phyloP scores from a whole-genome alignment of 2,888 invertebrate species.

The Gryllus longicercus region DNA sequence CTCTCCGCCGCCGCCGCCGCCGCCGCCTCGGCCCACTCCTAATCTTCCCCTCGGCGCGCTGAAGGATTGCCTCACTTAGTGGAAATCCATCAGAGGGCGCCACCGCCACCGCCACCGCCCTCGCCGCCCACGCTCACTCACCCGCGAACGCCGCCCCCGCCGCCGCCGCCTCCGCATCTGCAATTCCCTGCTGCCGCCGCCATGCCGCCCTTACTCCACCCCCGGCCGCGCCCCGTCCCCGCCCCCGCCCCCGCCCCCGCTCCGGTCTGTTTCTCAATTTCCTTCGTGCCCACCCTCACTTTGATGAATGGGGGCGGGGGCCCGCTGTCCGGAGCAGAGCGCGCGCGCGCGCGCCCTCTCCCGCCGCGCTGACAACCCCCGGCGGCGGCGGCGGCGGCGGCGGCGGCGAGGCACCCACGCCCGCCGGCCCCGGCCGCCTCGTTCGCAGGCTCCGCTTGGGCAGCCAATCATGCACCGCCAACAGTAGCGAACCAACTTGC shows the following conservation, averaged over 20 bases:
- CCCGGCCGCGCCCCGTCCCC: neutral
- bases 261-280: conserved; percentile 28
- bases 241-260: neutral
- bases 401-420: neutral
- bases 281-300: conserved; percentile 18
- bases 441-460: too few relatives aligned
- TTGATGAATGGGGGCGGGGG: conserved; percentile 25
- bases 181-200: neutral
- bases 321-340: neutral
- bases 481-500: too few relatives aligned
- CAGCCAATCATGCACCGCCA: too few relatives aligned
- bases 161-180: neutral
- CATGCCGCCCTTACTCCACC: neutral
- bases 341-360: neutral
- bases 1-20: neutral
- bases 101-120: neutral
- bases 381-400: neutral
- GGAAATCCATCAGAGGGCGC: conserved; percentile 27
- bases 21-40: conserved; percentile 8
- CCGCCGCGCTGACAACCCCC: conserved; percentile 19
- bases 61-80: conserved; percentile 28
- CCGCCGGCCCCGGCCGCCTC: neutral
- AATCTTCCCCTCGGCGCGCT: conserved; percentile 27
- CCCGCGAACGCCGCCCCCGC: neutral
- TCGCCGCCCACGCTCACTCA: neutral